Evolutionary conservation across 1,140 invertebrate species (phyloP).

Genomic region (Atta cephalotes): DNA sequence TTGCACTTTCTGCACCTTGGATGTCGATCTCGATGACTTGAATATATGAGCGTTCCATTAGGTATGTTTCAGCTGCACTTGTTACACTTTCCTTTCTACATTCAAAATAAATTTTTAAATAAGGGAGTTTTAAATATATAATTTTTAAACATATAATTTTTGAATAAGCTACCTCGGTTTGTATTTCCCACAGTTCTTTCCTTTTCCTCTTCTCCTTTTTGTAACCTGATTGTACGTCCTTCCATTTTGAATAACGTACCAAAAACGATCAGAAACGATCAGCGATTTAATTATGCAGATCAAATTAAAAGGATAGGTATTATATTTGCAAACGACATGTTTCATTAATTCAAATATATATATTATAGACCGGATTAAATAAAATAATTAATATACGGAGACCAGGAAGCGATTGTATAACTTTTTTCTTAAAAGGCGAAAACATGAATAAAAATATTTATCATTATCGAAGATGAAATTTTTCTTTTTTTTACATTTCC

Average conservation of each 20-base stretch:
- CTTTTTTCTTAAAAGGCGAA: no score
- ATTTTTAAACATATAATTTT: background rate
- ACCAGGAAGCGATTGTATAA: no score
- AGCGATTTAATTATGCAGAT: background rate
- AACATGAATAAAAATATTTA: no score
- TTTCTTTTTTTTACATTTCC: no score
- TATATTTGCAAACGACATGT: no score
- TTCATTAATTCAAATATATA: background rate
- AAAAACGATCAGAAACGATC: background rate
- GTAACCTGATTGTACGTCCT: background rate
- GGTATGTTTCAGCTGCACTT: background rate
- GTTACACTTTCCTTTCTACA: background rate
- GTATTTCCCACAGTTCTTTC: background rate
- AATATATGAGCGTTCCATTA: background rate
- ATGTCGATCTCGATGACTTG: no score
- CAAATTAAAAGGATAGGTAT: background rate
- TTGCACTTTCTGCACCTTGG: slow-evolving; percentile 6
- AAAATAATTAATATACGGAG: background rate
- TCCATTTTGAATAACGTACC: background rate
- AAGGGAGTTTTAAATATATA: no score
- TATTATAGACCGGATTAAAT: background rate
- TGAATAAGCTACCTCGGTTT: background rate
- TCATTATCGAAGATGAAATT: no score
- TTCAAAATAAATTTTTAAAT: slow-evolving; percentile 8
- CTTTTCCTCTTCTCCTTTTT: no score